Percentiles rank a stretch among this genome's conserved stretches.
These are phyloP conservation scores for Catagonus wagneri DNA, from an alignment of 2,113 vertebrate genomes.

Conservation along the genomic window DNA sequence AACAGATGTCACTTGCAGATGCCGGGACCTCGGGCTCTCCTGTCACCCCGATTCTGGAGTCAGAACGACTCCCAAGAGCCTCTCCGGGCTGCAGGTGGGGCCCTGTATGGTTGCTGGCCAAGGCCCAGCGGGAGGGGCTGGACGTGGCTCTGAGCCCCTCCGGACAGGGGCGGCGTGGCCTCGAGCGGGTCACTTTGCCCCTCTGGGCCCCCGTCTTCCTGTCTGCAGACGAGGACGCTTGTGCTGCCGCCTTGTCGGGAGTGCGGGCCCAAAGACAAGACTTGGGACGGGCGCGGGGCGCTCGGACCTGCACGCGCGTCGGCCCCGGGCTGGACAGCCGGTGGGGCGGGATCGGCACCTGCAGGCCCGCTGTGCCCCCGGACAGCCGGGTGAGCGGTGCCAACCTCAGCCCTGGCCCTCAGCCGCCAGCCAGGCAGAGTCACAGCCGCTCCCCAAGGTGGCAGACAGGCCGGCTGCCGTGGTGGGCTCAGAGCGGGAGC, in stretches of 20 bases:
- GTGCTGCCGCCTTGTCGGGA: background rate
- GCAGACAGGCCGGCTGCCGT: fast-evolving
- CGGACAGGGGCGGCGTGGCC: too few relatives aligned
- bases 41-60: background rate
- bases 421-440: background rate
- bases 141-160: fast-evolving
- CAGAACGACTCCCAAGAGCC: fast-evolving
- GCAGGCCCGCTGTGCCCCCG: background rate
- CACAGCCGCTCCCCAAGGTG: fast-evolving
- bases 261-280: fast-evolving
- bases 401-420: background rate
- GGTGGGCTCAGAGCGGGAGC: fast-evolving
- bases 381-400: background rate
- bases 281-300: fast-evolving
- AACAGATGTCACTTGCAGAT: background rate
- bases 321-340: fast-evolving
- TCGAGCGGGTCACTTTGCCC: background rate
- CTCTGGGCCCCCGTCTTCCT: background rate
- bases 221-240: background rate
- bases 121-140: fast-evolving
- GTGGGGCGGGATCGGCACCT: background rate
- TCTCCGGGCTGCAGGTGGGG: fast-evolving
- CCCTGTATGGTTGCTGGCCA: fast-evolving
- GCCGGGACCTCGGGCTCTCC: background rate
- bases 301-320: too few relatives aligned